Base-by-base conservation (phyloP, 2,113 vertebrate genomes). In the Pterocles burchelli region DNA sequence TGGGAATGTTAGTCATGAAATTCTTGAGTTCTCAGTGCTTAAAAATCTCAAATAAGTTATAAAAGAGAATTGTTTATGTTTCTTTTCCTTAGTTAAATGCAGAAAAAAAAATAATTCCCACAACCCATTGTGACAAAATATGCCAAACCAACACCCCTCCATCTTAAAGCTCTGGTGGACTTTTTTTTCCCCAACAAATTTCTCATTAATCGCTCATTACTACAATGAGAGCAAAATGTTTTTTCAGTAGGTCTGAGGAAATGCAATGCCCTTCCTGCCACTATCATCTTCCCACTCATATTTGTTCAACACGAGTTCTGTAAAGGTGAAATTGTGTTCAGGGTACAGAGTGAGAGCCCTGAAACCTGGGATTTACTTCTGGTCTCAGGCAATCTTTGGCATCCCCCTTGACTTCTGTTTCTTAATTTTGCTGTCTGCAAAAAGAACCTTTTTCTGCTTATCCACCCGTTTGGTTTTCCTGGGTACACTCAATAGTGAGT, bases 1-100 rank as follows among this genome's bases (percentile, higher is more conserved):
- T 90, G 94, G 95, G 96, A 97, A 88, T 24, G 18, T 74, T 80
- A 76, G 51, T 94, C 94, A 96, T 95, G 90, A 96, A 96, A 96
- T 95, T 94, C 79, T 96, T 93, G 90, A 94, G 66, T 83, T 70
- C 82, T 94, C 63, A 54, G 59, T 59, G 55, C 84, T 95, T 90
- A 85, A 91, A 94, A 96, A 88, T 94, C 93, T 94, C 95, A 63
- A 51, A 70, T 91, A 93, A 73, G 34, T 95, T 71, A 88, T 93
- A 96, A 96, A 96, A 38, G 18, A 88, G 59, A 46, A 29, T 91
- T 79, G 66, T 93, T 96, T 76, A 67, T 81, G 80, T 95, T 96
- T 96, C 4, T 95, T 95, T 97, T 96, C 87, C 89, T 96, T 85
- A 89, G 89, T 88, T 83, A 91, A 93, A 83, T 17, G 45, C 71